These are phyloP conservation scores for Drosophila yooni DNA, from an alignment of 2,888 invertebrate genomes.

Conservation along the genomic window DNA sequence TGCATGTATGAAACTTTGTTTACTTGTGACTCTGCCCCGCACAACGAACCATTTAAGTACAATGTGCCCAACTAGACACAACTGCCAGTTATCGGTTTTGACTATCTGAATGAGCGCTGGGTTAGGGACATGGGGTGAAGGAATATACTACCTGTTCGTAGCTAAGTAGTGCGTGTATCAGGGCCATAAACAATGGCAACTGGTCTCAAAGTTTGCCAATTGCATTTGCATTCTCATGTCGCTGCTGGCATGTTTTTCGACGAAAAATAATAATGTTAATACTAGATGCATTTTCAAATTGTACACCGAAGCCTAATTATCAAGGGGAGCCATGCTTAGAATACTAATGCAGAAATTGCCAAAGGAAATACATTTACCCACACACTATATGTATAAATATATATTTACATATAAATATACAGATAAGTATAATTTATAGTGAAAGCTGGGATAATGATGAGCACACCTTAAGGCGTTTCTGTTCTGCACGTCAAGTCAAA, in stretches of 20 bases:
- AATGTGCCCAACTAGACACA: slow-evolving; percentile 55
- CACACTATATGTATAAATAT: background rate
- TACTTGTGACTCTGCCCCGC: slow-evolving; percentile 21
- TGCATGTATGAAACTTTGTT: slow-evolving; percentile 43
- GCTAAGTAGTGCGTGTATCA: slow-evolving; percentile 64
- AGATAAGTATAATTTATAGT: slow-evolving; percentile 30
- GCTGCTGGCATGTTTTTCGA: slow-evolving; percentile 38
- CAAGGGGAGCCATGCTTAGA: slow-evolving; percentile 46
- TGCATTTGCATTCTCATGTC: slow-evolving; percentile 55
- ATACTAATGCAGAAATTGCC: slow-evolving; percentile 32
- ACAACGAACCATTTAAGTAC: slow-evolving; percentile 31
- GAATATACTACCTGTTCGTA: background rate
- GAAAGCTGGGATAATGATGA: slow-evolving; percentile 39
- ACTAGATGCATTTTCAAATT: slow-evolving; percentile 73
- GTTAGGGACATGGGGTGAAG: background rate
- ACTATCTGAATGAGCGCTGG: slow-evolving; percentile 50
- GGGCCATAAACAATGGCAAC: slow-evolving; percentile 67
- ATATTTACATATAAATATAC: background rate
- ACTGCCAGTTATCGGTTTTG: slow-evolving; percentile 51
- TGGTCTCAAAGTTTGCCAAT: slow-evolving; percentile 40
- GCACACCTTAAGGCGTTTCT: slow-evolving; percentile 46
- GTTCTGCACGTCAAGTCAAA: slow-evolving; percentile 2
- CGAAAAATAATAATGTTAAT: slow-evolving; percentile 76
- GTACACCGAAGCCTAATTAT: slow-evolving; percentile 51
- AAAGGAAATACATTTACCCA: slow-evolving; percentile 1